Conservation (phyloP, 2,797 vertebrate species). For the Tokudaia muenninki region DNA sequence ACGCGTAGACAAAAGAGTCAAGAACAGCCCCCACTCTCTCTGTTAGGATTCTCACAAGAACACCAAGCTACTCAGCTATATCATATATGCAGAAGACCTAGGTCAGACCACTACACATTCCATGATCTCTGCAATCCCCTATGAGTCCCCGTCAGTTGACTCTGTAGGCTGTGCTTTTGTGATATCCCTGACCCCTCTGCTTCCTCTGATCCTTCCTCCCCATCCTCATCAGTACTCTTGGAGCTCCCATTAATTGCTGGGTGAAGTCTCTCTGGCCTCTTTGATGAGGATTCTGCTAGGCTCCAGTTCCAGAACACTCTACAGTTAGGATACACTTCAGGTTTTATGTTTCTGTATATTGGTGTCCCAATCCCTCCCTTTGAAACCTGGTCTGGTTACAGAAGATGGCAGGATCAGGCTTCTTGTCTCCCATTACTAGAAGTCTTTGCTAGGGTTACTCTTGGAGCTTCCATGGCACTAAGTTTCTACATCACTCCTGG, state of each 20-base stretch:
- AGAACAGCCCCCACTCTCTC: too few species aligned
- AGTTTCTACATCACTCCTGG: neutral
- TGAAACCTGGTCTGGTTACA: neutral
- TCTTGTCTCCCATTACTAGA: neutral
- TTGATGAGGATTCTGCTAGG: neutral
- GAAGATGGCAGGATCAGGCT: neutral
- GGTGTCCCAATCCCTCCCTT: neutral
- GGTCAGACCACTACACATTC: neutral
- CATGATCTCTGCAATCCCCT: neutral
- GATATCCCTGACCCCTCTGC: neutral
- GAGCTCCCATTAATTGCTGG: neutral
- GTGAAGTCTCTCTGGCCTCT: neutral
- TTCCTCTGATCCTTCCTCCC: neutral
- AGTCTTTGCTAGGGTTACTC: neutral
- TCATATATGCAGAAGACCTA: neutral
- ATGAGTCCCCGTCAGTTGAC: neutral
- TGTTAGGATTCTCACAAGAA: neutral
- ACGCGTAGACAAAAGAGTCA: neutral
- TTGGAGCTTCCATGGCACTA: neutral
- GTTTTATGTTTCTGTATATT: too few species aligned
- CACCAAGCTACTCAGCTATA: neutral
- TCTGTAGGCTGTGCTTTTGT: neutral
- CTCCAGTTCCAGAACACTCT: neutral
- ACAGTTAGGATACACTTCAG: neutral
- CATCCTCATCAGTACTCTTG: neutral